Conservation (phyloP, 2,113 vertebrate species). For the Plestiodon gilberti region DNA sequence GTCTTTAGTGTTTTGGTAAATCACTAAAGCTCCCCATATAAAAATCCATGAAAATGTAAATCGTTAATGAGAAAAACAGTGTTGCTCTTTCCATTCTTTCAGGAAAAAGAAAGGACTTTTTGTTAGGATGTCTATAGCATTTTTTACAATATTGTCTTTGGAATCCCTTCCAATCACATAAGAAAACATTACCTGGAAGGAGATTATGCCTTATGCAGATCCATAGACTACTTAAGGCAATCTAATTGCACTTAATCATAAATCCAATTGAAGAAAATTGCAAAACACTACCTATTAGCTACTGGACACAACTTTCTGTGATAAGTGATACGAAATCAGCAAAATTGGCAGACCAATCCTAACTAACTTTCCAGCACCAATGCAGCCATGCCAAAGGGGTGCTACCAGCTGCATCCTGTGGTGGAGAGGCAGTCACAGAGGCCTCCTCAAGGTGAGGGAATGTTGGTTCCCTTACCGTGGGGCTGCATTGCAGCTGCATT, state of each 20-base stretch:
- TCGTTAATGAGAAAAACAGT: slow-evolving; percentile 20
- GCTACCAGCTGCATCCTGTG: too few species aligned
- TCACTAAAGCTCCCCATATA: slow-evolving; percentile 17
- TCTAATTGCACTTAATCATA: neutral
- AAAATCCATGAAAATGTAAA: slow-evolving; percentile 8
- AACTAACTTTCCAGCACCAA: too few species aligned
- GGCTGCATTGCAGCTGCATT: too few species aligned
- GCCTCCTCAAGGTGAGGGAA: too few species aligned
- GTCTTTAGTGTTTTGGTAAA: neutral
- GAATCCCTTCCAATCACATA: neutral
- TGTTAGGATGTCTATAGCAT: slow-evolving; percentile 15
- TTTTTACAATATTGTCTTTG: neutral
- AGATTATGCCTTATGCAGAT: neutral
- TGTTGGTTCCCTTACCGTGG: too few species aligned
- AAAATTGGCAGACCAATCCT: neutral
- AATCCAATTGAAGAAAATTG: neutral
- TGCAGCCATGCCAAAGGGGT: too few species aligned
- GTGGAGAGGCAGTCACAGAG: too few species aligned
- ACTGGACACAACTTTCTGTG: neutral
- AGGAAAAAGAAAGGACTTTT: neutral
- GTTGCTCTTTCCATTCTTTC: neutral
- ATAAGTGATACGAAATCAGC: neutral
- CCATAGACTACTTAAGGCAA: neutral
- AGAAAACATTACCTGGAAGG: neutral
- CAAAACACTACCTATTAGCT: neutral